Percentiles rank a stretch among this genome's conserved stretches.
phyloP scores from a whole-genome alignment of 2,113 vertebrate species.

The Misgurnus mizolepis region DNA sequence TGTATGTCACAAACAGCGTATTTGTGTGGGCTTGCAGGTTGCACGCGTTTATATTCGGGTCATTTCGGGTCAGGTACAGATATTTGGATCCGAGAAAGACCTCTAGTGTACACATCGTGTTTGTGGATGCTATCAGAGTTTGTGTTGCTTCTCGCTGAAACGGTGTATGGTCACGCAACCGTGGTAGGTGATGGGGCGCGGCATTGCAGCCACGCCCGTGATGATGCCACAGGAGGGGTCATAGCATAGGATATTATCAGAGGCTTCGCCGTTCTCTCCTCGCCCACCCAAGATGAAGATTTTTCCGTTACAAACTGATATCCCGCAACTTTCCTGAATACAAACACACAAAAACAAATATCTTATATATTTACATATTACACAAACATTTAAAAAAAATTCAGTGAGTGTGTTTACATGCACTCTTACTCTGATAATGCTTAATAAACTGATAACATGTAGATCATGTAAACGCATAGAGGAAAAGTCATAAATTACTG shows the following conservation, averaged over 20 bases:
- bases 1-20: no score
- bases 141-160: constrained; percentile 94
- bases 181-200: constrained; percentile 93
- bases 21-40: no score
- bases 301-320: constrained; percentile 96
- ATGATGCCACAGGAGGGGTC: constrained; percentile 95
- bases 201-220: constrained; percentile 93
- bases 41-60: no score
- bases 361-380: neutral
- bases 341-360: constrained; percentile 1
- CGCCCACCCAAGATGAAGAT: constrained; percentile 96
- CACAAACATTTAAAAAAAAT: no score
- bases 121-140: constrained; percentile 59
- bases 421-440: neutral
- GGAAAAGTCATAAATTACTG: no score
- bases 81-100: no score
- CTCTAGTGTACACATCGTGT: neutral
- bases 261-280: constrained; percentile 89
- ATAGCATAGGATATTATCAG: constrained; percentile 92
- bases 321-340: constrained; percentile 93
- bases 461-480: neutral
- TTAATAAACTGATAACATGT: no score
- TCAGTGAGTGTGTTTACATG: no score
- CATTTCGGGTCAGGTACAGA: no score
- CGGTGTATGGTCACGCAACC: constrained; percentile 98